These are phyloP conservation scores for Leptura quadrifasciata DNA, from an alignment of 2,888 invertebrate species.

Conservation along the genomic window DNA sequence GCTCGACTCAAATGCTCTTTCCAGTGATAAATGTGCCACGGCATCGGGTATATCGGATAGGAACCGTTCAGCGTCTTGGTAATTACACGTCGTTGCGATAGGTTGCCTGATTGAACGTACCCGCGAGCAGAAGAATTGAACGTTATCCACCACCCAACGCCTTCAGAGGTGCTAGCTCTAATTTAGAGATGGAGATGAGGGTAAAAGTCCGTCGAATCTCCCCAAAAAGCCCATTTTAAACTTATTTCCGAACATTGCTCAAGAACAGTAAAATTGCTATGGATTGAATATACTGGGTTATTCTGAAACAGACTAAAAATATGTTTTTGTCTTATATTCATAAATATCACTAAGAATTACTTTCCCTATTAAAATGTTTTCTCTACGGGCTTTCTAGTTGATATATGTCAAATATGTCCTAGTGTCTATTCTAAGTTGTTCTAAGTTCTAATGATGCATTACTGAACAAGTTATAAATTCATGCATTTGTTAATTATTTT, in stretches of 20 bases:
- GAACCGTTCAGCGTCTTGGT: constrained; percentile 64
- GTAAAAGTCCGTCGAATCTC: constrained; percentile 43
- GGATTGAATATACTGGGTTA: too few species aligned
- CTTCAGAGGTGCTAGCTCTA: constrained; percentile 45
- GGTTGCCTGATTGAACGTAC: constrained; percentile 66
- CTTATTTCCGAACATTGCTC: neutral
- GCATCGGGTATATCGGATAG: constrained; percentile 63
- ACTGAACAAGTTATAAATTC: too few species aligned
- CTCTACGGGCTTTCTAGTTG: too few species aligned
- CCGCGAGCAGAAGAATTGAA: constrained; percentile 64
- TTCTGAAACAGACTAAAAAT: too few species aligned
- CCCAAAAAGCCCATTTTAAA: neutral
- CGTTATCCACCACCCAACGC: constrained; percentile 43
- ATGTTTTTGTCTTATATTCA: too few species aligned
- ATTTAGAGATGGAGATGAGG: constrained; percentile 55
- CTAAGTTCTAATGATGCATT: too few species aligned
- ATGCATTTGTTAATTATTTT: too few species aligned
- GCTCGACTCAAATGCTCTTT: constrained; percentile 58
- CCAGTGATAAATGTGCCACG: constrained; percentile 63
- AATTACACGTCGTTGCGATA: constrained; percentile 67
- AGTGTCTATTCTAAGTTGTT: too few species aligned
- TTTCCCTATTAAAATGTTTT: too few species aligned
- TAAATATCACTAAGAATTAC: too few species aligned
- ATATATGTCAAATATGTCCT: too few species aligned
- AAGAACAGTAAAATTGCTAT: neutral